Conservation (phyloP, 2,113 vertebrate species). For the Podocnemis expansa region DNA sequence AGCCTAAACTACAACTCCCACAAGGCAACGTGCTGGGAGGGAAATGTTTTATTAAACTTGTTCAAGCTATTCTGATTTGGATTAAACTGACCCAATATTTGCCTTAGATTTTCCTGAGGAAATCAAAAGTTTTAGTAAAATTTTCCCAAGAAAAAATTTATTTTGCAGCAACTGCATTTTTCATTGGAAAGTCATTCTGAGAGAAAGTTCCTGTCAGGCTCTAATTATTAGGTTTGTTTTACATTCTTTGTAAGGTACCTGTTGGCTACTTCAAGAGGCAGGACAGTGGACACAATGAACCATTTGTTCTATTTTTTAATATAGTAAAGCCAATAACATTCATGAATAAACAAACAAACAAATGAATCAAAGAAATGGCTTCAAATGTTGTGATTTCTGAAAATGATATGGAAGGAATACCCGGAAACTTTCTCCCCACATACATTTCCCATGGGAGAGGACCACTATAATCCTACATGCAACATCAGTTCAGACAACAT, state of each 20-base stretch:
- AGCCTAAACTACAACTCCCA: background rate
- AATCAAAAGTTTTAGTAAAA: background rate
- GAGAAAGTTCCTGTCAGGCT: background rate
- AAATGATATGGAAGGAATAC: rapidly evolving
- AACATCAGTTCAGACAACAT: background rate
- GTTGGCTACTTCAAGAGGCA: background rate
- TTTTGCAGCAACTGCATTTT: background rate
- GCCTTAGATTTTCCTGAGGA: background rate
- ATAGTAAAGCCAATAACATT: background rate
- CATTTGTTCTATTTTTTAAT: background rate
- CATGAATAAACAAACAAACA: background rate
- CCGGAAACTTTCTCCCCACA: rapidly evolving
- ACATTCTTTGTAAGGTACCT: background rate
- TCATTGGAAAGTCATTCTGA: background rate
- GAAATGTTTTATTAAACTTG: background rate
- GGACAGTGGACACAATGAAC: background rate
- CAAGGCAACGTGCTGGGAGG: background rate
- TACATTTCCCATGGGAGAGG: no score
- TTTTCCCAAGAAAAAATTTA: background rate
- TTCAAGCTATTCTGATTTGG: background rate
- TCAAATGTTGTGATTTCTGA: background rate
- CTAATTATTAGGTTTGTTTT: background rate
- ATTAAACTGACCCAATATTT: background rate
- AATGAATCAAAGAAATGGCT: background rate
- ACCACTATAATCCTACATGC: background rate